These are phyloP conservation scores for Hippoglossus hippoglossus DNA, from an alignment of 2,797 vertebrate genomes.

Conservation along the genomic window DNA sequence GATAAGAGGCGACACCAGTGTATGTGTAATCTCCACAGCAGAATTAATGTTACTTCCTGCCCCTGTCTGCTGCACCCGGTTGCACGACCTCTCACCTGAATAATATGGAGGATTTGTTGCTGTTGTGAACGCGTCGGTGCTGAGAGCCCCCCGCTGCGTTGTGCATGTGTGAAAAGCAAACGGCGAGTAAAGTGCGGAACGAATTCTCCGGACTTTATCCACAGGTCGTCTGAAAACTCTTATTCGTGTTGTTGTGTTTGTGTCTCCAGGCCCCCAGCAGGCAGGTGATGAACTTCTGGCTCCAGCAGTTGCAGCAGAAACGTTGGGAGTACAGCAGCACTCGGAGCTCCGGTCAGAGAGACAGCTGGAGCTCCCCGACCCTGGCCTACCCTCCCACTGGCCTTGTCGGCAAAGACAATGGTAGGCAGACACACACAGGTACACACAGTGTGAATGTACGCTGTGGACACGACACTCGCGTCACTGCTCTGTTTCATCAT, in stretches of 20 bases:
- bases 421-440: conserved; percentile 70
- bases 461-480: neutral
- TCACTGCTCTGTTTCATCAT: neutral
- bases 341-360: conserved; percentile 82
- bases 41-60: too few relatives aligned
- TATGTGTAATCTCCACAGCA: too few relatives aligned
- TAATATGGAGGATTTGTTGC: too few relatives aligned
- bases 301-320: conserved; percentile 97
- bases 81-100: too few relatives aligned
- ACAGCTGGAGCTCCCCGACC: conserved; percentile 86
- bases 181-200: too few relatives aligned
- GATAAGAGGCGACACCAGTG: too few relatives aligned
- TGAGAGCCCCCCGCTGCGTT: too few relatives aligned
- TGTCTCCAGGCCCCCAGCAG: conserved; percentile 88
- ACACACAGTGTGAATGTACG: neutral
- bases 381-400: conserved; percentile 85
- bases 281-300: conserved; percentile 95
- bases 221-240: neutral
- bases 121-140: too few relatives aligned
- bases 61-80: too few relatives aligned
- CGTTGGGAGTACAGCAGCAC: conserved; percentile 95
- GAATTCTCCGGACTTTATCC: too few relatives aligned
- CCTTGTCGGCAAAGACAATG: conserved; percentile 92
- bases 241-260: conserved; percentile 4
- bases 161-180: too few relatives aligned